Base-by-base conservation (phyloP, 2,797 vertebrate genomes). In the Schizopygopsis malacanthus region DNA sequence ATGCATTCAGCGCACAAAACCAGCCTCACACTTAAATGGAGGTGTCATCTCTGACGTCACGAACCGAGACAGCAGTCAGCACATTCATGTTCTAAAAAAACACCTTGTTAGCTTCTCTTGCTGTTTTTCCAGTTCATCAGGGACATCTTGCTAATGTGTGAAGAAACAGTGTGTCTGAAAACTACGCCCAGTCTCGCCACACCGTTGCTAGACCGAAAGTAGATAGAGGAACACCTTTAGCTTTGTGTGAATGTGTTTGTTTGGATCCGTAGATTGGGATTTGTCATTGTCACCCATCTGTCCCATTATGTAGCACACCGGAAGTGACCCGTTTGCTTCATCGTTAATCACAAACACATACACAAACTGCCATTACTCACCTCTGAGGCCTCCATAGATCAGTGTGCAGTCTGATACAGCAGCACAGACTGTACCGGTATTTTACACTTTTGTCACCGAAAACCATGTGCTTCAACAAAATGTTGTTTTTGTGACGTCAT, bases 231-330 rank as follows among this genome's bases (percentile, higher is more conserved):
- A 37, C 33, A 81, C 28, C n/a, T 72, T 47, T 10, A 59, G 72
- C 18, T 76, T 28, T 82, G 16, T 37, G 28, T 67, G 69, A 65
- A 65, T 63, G 81, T 81, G 81, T 54, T 65, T 61, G 41, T 56
- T 77, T 72, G 47, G 45, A 71, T 85, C 20, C 18, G 41, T 16
- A 79, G 52, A 85, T 22, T 67, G 79, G 15, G 65, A 89, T 79
- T 78, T 79, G 78, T 89, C 83, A 86, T 69, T 81, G 84, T 33
- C 28, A 86, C 65, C 85, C 86, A 86, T 89, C 86, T 88, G 87
- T 85, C 85, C 67, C n/a, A 33, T 86, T 75, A 33, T 13, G 1
- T 45, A 81, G 78, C 72, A 79, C 63, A 85, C 82, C 88, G 88
- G 88, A 89, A 89, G 82, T 82, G 78, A 83, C 70, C 43, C 5